Base-by-base conservation (phyloP, 2,797 vertebrate genomes). In the Chrosomus eos region DNA sequence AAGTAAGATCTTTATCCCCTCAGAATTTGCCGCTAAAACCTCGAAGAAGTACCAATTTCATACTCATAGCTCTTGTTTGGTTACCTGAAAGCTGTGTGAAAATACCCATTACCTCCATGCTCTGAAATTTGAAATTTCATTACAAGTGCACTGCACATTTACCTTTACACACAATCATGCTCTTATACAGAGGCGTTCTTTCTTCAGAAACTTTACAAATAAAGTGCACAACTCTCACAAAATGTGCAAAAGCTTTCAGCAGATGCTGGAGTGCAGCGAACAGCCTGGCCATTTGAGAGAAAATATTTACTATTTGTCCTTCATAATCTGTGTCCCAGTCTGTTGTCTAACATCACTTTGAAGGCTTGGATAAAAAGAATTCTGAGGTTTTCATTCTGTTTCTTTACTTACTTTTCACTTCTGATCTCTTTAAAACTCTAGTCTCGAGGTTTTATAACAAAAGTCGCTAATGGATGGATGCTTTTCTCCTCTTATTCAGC, bases 321-420 rank as follows among this genome's bases (percentile, higher is more conserved):
- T 16, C 60, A 33, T 14, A 79, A 48, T 8, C 10, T 79, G 21
- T 45, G 26, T 58, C 31, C 74, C 3, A 0, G 18, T 45, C 38
- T 67, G 60, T 66, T 26, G 28, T 51, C 40, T 80, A 67, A 80
- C 51, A 11, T 62, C 45, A 31, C 40, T 80, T 62, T 79, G 40
- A 80, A 51, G 62, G 19, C 43, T 67, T n/a, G 28, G 19, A 36
- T 67, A 48, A 66, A 79, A 19, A 26, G 68, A 6, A 31, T n/a
- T 55, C 19, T 13, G 71, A 74, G 26, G 13, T 62, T 78, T 64
- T 23, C 40, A 66, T 48, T 40, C 60, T 14, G 23, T 11, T 58
- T 26, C 33, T 66, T 48, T 66, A 45, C 38, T 48, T 66, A 0
- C 9, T n/a, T 64, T 66, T 11, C 28, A 51, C 36, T 40, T 40